Evolutionary conservation across 2,113 vertebrate genomes (phyloP).

Genomic region (Oxygymnocypris stewartii): DNA sequence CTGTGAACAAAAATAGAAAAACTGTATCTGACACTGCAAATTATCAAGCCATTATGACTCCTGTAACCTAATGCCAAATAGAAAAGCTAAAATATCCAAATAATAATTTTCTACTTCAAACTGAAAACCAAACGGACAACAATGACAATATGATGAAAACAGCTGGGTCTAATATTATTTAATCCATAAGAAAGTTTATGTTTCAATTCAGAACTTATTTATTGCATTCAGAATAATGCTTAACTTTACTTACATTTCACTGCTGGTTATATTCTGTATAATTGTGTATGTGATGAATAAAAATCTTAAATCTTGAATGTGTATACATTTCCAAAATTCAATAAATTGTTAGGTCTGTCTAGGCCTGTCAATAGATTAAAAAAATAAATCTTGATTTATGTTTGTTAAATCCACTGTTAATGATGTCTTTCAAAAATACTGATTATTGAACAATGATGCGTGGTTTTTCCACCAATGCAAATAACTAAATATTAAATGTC

Average conservation of each 20-base stretch:
- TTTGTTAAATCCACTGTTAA: background rate
- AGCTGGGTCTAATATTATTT: conserved; percentile 3
- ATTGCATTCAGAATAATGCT: background rate
- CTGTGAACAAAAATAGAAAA: background rate
- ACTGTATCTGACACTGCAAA: background rate
- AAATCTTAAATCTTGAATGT: too few species aligned
- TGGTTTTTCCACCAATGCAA: too few species aligned
- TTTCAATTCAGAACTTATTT: background rate
- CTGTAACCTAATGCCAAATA: conserved; percentile 15
- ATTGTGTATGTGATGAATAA: too few species aligned
- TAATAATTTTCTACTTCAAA: background rate
- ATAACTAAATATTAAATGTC: background rate
- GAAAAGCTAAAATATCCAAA: background rate
- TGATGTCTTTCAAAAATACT: background rate
- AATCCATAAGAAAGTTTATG: background rate
- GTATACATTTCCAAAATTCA: background rate
- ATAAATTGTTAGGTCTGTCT: background rate
- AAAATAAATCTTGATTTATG: background rate
- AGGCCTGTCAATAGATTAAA: background rate
- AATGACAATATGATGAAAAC: background rate
- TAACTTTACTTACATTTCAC: too few species aligned
- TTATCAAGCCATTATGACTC: conserved; percentile 20
- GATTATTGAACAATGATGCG: background rate
- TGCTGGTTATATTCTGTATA: too few species aligned
- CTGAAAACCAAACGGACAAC: background rate